Evolutionary conservation across 2,113 vertebrate species (phyloP), one percentile per base, ranked within the genome.

Genomic region (Pelvicachromis taeniatus): DNA sequence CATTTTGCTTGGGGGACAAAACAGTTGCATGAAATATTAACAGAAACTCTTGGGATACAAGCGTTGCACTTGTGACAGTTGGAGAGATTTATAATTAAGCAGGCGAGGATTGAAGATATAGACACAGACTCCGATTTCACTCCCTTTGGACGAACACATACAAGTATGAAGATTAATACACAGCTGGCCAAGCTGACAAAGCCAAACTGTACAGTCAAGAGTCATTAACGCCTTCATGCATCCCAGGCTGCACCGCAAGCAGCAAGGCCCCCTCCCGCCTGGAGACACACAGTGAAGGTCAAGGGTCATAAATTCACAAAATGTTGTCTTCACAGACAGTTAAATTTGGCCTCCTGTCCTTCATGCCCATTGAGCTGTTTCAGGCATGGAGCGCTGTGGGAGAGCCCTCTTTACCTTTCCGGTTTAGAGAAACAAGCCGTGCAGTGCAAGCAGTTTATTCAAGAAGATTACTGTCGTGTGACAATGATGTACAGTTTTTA

Each of bases 21-120:
- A 88, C 75, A 80, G 85, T 78, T 54, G 68, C 59, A 87, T 93
- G 85, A 95, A 94, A 93, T 94, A 94, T 95, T 92, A 91, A 94
- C 84, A 38, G 77, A 82, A 87, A 91, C 91, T 91, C 91, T 59
- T 23, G 84, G 91, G 91, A 92, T 58, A 56, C 53, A 65, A 89
- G 85, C 58, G 82, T 77, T 58, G 83, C 68, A 79, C 85, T 77
- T 63, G 79, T 87, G 92, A 94, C 93, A 96, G 94, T 94, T 91
- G 88, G 91, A 87, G 61, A 86, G 93, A 95, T 95, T 94, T 95
- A 94, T 95, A 96, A 96, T 96, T 96, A 95, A 94, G 93, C 85
- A 92, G 86, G 82, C 19, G 9, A 87, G 93, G 93, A 92, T 94
- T 92, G 88, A 93, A 92, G 82, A 91, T 93, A 91, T 58, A 85